Conservation (phyloP, 2,113 vertebrate genomes). For the Synodontis membranacea region DNA sequence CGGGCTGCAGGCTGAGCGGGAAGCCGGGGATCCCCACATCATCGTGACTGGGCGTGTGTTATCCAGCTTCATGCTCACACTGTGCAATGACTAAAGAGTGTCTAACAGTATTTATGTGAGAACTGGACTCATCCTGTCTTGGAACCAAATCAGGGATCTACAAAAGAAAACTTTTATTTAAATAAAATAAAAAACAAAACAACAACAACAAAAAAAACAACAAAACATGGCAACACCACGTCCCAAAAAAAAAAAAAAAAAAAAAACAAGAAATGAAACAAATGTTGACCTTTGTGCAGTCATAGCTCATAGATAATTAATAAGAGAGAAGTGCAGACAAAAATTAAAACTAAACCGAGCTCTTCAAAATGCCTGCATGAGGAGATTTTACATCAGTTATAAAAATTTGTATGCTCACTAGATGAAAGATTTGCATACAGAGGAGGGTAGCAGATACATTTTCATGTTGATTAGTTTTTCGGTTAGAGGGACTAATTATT, state of each 20-base stretch:
- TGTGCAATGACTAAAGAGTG: conserved; percentile 36
- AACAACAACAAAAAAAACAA: background rate
- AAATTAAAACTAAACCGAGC: background rate
- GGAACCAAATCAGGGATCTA: background rate
- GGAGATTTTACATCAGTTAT: conserved; percentile 1
- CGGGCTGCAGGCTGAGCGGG: conserved; percentile 30
- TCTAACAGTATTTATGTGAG: background rate
- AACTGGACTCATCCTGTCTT: background rate
- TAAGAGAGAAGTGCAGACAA: background rate
- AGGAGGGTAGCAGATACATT: background rate
- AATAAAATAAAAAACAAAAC: background rate
- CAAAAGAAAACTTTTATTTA: background rate
- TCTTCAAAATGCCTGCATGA: background rate
- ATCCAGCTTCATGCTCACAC: background rate
- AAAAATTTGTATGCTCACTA: conserved; percentile 9
- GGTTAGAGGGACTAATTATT: background rate
- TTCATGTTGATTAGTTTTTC: conserved; percentile 8
- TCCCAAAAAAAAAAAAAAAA: background rate
- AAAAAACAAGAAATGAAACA: background rate
- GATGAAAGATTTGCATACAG: conserved; percentile 8
- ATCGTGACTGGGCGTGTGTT: background rate
- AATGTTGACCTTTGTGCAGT: background rate
- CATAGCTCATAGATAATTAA: background rate
- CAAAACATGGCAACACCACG: background rate
- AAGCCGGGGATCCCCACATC: conserved; percentile 40